Evolutionary conservation across 1,140 invertebrate genomes (phyloP).

Genomic region (Ephestia elutella): DNA sequence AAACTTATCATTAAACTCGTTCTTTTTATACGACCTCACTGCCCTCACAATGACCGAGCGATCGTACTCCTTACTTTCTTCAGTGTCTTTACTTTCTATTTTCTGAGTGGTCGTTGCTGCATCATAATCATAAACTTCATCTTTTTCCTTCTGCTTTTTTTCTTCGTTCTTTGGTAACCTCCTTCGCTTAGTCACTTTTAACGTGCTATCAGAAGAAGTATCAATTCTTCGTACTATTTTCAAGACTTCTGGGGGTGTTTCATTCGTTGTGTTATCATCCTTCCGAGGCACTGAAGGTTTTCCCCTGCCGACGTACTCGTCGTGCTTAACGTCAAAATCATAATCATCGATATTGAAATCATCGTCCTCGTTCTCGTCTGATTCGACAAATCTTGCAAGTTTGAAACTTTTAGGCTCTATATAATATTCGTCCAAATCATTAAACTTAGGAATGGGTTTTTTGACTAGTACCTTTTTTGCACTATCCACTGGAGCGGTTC

Average conservation of each 20-base stretch:
- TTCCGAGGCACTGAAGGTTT: constrained; percentile 46
- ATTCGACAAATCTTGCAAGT: constrained; percentile 31
- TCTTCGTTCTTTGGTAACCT: constrained; percentile 18
- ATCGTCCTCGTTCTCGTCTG: constrained; percentile 56
- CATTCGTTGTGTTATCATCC: constrained; percentile 24
- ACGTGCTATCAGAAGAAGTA: neutral
- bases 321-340: constrained; percentile 60
- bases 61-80: constrained; percentile 35
- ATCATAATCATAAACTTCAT: constrained; percentile 44
- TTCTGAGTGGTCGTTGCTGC: constrained; percentile 19
- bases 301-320: constrained; percentile 49
- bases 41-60: neutral
- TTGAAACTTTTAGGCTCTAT: constrained; percentile 41
- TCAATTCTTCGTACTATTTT: too few species aligned
- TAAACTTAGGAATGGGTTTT: constrained; percentile 53
- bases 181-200: constrained; percentile 18
- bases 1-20: too few species aligned
- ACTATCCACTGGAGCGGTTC: constrained; percentile 6
- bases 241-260: neutral
- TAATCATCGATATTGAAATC: constrained; percentile 62
- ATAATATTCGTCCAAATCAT: constrained; percentile 34
- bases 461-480: constrained; percentile 34
- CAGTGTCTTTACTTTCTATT: constrained; percentile 30
- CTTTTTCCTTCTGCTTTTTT: constrained; percentile 18
- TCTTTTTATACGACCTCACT: neutral